Evolutionary conservation across 1,140 invertebrate species (phyloP).

Genomic region (Helicoverpa armigera): DNA sequence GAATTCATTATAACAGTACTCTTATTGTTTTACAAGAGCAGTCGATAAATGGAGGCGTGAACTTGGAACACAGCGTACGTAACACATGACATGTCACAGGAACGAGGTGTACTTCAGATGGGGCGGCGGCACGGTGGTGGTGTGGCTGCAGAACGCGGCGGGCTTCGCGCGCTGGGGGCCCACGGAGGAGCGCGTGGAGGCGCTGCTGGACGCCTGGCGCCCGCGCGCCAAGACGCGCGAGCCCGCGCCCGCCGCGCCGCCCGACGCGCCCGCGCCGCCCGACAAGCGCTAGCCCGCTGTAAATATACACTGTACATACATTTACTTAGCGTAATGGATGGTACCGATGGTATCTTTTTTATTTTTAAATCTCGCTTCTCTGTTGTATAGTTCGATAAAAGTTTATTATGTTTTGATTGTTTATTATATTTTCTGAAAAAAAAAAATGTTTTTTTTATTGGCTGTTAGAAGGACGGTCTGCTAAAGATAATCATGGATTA

Average conservation of each 20-base stretch:
- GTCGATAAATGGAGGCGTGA: background rate
- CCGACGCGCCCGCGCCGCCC: conserved; percentile 5
- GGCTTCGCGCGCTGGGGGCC: conserved; percentile 96
- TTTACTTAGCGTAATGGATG: conserved; percentile 33
- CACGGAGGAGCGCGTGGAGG: conserved; percentile 95
- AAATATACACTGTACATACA: conserved; percentile 41
- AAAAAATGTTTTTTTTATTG: conserved; percentile 9
- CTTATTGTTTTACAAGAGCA: background rate
- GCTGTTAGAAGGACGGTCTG: too few relatives aligned
- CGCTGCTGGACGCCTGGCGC: conserved; percentile 94
- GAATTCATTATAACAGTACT: too few relatives aligned
- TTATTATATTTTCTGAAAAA: conserved; percentile 85
- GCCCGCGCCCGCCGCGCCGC: conserved; percentile 55
- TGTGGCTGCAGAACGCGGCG: conserved; percentile 97
- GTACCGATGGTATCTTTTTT: conserved; percentile 50
- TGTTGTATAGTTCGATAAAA: conserved; percentile 85
- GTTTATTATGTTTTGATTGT: conserved; percentile 84
- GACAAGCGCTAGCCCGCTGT: conserved; percentile 40
- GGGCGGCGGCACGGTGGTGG: conserved; percentile 94
- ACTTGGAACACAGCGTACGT: background rate
- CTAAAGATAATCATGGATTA: too few relatives aligned
- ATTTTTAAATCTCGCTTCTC: conserved; percentile 73
- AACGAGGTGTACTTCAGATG: conserved; percentile 88
- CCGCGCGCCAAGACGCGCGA: conserved; percentile 90
- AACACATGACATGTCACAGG: conserved; percentile 45